These are phyloP conservation scores for Habropoda laboriosa DNA, from an alignment of 1,140 invertebrate species.

Conservation along the genomic window DNA sequence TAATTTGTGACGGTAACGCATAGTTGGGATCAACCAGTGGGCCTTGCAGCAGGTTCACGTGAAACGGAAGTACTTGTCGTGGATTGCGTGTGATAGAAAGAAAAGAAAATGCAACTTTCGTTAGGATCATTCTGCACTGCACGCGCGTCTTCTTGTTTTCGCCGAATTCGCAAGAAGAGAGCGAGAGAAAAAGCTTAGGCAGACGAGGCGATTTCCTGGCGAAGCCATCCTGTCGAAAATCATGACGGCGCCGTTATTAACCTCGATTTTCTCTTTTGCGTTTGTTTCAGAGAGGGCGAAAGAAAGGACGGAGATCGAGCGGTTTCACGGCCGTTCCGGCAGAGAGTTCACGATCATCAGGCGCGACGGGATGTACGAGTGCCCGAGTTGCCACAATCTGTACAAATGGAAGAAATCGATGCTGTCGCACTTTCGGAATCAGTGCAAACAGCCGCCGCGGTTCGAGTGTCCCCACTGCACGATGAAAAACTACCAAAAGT, in stretches of 20 bases:
- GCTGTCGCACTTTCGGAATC: slow-evolving; percentile 81
- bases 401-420: slow-evolving; percentile 84
- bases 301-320: not conserved
- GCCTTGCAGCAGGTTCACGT: too few species aligned
- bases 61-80: too few species aligned
- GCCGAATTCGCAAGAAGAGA: too few species aligned
- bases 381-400: slow-evolving; percentile 82
- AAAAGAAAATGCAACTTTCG: too few species aligned
- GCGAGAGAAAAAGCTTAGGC: too few species aligned
- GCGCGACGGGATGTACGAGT: slow-evolving; percentile 67
- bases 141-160: too few species aligned
- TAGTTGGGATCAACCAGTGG: too few species aligned
- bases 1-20: too few species aligned
- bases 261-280: not conserved
- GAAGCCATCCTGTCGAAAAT: too few species aligned
- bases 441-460: slow-evolving; percentile 82
- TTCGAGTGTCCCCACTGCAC: slow-evolving; percentile 81
- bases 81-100: too few species aligned
- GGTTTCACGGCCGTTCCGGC: slow-evolving; percentile 28
- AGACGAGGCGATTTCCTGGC: too few species aligned
- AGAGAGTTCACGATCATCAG: slow-evolving; percentile 11
- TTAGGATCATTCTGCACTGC: too few species aligned
- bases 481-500: slow-evolving; percentile 63
- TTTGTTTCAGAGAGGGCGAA: slow-evolving; percentile 27
- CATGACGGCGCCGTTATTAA: slow-evolving; percentile 23